A percentile compares a stretch with the other conserved stretches of the same genome.
Evolutionary conservation across 2,113 vertebrate genomes (phyloP).

Genomic region (Archocentrus centrarchus): DNA sequence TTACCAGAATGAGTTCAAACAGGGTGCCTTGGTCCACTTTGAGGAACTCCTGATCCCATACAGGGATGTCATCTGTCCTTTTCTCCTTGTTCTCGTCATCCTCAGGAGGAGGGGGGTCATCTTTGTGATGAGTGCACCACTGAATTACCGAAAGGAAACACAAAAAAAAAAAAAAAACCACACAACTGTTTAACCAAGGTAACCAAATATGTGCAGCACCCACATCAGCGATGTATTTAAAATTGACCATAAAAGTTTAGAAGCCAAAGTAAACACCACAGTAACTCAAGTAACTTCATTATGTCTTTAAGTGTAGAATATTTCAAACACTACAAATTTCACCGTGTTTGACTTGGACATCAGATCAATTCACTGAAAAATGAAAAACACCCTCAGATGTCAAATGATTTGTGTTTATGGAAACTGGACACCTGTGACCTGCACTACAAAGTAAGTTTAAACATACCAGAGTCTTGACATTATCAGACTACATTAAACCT

Average conservation of each 20-base stretch:
- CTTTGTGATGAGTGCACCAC: conserved; percentile 99
- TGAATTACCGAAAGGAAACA: conserved; percentile 87
- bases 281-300: background rate
- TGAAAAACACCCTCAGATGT: too few relatives aligned
- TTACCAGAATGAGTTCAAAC: conserved; percentile 98
- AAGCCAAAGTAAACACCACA: background rate
- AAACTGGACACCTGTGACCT: too few relatives aligned
- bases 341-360: too few relatives aligned
- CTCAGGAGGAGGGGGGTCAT: conserved; percentile 97
- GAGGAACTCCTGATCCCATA: conserved; percentile 99
- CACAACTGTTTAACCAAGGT: fast-evolving
- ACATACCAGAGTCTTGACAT: background rate
- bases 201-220: background rate
- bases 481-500: background rate
- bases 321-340: too few relatives aligned
- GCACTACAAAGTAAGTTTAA: background rate
- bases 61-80: conserved; percentile 98
- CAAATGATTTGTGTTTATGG: too few relatives aligned
- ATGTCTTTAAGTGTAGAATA: background rate
- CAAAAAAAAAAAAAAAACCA: background rate
- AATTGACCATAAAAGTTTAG: background rate
- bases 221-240: background rate
- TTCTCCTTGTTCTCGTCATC: conserved; percentile 99
- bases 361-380: too few relatives aligned
- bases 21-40: conserved; percentile 99